Conservation (phyloP, 2,113 vertebrate species). For the Anolis sagrei region DNA sequence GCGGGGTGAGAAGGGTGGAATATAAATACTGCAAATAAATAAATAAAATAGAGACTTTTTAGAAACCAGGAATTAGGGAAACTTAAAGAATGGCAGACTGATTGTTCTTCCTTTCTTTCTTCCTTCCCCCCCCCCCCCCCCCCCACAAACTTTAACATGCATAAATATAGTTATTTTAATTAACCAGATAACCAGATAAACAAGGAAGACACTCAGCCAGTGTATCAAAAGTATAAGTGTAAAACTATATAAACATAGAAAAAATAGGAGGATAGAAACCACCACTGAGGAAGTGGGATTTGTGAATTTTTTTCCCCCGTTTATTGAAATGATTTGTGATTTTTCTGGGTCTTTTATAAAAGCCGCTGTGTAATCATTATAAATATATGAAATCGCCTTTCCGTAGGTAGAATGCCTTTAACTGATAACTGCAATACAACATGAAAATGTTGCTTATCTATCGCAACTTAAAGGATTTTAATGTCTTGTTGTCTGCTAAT, state of each 20-base stretch:
- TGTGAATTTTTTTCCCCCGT: constrained; percentile 24
- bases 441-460: neutral
- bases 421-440: neutral
- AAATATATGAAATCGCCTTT: neutral
- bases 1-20: too few relatives aligned
- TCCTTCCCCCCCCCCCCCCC: too few relatives aligned
- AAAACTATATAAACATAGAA: neutral
- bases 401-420: neutral
- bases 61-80: too few relatives aligned
- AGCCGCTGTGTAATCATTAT: neutral
- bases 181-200: too few relatives aligned
- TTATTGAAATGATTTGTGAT: neutral
- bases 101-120: neutral
- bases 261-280: neutral
- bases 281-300: neutral
- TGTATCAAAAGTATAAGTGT: neutral
- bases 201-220: too few relatives aligned
- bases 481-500: neutral
- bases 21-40: too few relatives aligned
- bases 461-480: neutral
- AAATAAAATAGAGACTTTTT: too few relatives aligned
- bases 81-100: too few relatives aligned
- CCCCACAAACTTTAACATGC: neutral
- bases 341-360: neutral
- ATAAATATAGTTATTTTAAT: neutral